Percentiles rank a stretch among this genome's conserved stretches.
These are phyloP conservation scores for Sphaeridia pumilis DNA, from an alignment of 2,888 invertebrate genomes.

Conservation along the genomic window DNA sequence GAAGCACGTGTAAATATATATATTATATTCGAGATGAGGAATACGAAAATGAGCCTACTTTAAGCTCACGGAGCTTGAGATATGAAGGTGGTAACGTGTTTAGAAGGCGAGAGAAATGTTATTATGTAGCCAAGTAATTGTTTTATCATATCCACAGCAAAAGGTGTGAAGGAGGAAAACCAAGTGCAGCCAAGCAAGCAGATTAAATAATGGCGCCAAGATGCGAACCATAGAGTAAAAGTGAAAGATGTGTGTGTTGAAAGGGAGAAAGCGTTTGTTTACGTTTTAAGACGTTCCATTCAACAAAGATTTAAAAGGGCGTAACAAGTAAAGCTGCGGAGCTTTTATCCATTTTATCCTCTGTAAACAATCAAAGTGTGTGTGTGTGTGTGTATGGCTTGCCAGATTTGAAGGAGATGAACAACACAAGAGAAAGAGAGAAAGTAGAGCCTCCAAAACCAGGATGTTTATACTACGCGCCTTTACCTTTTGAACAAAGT, in stretches of 20 bases:
- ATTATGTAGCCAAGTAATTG: no score
- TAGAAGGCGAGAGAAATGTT: no score
- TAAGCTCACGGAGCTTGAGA: no score
- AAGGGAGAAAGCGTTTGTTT: neutral
- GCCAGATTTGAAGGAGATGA: neutral
- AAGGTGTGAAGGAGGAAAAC: neutral
- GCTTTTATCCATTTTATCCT: neutral
- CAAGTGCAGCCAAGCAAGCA: neutral
- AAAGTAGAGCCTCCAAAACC: neutral
- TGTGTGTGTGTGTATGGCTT: neutral
- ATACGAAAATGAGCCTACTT: no score
- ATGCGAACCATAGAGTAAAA: no score
- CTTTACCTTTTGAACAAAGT: no score
- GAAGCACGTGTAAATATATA: no score
- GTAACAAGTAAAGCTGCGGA: neutral
- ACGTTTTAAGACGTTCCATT: neutral
- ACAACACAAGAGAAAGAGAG: neutral
- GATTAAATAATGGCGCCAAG: neutral
- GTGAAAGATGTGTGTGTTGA: no score
- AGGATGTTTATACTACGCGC: neutral
- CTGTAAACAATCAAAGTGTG: constrained; percentile 1
- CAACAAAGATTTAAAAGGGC: no score
- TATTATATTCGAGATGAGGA: no score
- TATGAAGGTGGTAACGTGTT: no score
- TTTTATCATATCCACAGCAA: neutral